Evolutionary conservation across 2,113 vertebrate species (phyloP).

Genomic region (Nipponia nippon): DNA sequence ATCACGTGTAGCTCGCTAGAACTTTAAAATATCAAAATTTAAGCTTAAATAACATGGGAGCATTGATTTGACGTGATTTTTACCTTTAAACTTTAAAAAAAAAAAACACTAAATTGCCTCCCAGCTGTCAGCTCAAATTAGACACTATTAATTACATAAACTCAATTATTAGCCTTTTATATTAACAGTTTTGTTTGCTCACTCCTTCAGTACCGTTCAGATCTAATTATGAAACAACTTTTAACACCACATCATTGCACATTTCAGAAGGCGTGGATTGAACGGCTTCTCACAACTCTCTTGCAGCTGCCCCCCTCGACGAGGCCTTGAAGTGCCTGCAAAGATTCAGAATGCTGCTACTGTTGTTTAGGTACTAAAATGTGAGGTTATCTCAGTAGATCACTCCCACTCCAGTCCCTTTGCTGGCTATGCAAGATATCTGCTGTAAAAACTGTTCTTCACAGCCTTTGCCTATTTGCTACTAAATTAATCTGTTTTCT

Average conservation of each 20-base stretch:
- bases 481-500: conserved; percentile 49
- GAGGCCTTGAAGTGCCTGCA: not conserved
- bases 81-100: not conserved
- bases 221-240: not conserved
- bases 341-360: not conserved
- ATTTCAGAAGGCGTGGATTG: not conserved
- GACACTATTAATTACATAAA: not conserved
- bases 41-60: not conserved
- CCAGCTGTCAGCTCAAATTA: not conserved
- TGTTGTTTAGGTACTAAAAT: conserved; percentile 14
- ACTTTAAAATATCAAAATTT: not conserved
- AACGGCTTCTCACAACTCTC: not conserved
- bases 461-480: conserved; percentile 2
- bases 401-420: not conserved
- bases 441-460: not conserved
- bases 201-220: not conserved
- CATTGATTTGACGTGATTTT: not conserved
- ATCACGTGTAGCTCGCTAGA: not conserved
- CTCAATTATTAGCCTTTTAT: not conserved
- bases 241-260: not conserved
- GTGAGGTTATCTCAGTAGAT: conserved; percentile 20
- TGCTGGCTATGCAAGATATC: not conserved
- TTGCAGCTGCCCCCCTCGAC: not conserved
- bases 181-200: not conserved
- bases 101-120: not conserved